Base-by-base conservation (phyloP, 1,140 invertebrate genomes). In the Diachasmimorpha longicaudata region DNA sequence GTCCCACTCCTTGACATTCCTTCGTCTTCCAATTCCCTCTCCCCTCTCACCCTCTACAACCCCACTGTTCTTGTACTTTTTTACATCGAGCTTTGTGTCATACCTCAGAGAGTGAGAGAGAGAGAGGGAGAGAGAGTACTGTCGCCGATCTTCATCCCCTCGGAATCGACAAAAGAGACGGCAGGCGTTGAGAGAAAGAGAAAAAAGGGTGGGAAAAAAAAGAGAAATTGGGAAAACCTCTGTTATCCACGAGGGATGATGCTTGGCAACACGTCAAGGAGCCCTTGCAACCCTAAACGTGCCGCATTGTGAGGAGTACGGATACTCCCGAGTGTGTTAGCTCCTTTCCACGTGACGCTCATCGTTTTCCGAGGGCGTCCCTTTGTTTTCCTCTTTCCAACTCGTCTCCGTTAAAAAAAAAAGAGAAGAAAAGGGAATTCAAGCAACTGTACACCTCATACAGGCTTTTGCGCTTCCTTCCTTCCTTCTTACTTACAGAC, bases 231-330 rank as follows among this genome's bases (percentile, higher is more conserved):
- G 36, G 14, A 19, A 68, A 36, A 63, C 19, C 58, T 63, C 58
- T 63, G 58, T 63, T 16, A 25, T 25, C 58, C 58, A 63, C 25
- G 14, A 68, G 36, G 36, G 36, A 68, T 77, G 82, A 80, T 75
- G 85, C 81, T 88, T 88, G 86, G 86, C 86, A 87, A 84, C 83
- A 83, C 86, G 85, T 85, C 86, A 88, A 88, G 85, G 86, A 84
- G 81, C 81, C 66, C 66, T 83, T 80, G 82, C 84, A 86, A 85
- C 82, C 86, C 85, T 86, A 87, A 87, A 82, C 82, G 81, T 81
- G 79, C 81, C 81, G 25, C 25, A 85, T 86, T 85, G 84, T 86
- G 79, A 78, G 77, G 76, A 66, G 78, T 48, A 75, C 37, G 66
- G 31, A 37, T 68, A 68, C 36, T 68, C 66, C 52, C 78, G 77